Evolutionary conservation across 1,140 invertebrate genomes (phyloP).

Genomic region (Saccostrea cuccullata): DNA sequence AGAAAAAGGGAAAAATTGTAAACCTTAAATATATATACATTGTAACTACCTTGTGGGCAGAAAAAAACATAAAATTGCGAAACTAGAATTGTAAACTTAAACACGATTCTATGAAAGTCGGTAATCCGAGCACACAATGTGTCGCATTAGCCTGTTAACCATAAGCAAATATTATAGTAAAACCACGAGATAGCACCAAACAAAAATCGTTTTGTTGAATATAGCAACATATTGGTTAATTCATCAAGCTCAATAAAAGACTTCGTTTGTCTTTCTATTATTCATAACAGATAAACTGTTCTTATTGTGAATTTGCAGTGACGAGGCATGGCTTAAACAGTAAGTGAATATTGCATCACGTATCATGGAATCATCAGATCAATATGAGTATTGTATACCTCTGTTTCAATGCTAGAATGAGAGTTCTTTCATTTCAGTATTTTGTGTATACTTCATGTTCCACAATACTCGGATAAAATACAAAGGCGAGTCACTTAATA

Average conservation of each 20-base stretch:
- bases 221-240: too few relatives aligned
- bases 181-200: too few relatives aligned
- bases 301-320: slow-evolving; percentile 1
- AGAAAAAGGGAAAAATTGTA: too few relatives aligned
- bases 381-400: neutral
- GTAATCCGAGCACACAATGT: too few relatives aligned
- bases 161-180: too few relatives aligned
- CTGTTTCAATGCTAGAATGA: neutral
- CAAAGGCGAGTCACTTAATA: neutral
- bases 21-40: too few relatives aligned
- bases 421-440: neutral
- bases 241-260: neutral
- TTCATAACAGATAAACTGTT: slow-evolving; percentile 20
- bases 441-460: neutral
- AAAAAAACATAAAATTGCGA: too few relatives aligned
- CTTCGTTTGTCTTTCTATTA: neutral
- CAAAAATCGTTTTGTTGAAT: too few relatives aligned
- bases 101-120: too few relatives aligned
- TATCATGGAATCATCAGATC: neutral
- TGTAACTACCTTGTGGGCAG: too few relatives aligned
- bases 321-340: neutral
- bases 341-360: neutral
- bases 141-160: too few relatives aligned
- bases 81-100: too few relatives aligned
- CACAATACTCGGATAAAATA: neutral